Conservation (phyloP, 1,140 invertebrate species). For the Magallana angulata region DNA sequence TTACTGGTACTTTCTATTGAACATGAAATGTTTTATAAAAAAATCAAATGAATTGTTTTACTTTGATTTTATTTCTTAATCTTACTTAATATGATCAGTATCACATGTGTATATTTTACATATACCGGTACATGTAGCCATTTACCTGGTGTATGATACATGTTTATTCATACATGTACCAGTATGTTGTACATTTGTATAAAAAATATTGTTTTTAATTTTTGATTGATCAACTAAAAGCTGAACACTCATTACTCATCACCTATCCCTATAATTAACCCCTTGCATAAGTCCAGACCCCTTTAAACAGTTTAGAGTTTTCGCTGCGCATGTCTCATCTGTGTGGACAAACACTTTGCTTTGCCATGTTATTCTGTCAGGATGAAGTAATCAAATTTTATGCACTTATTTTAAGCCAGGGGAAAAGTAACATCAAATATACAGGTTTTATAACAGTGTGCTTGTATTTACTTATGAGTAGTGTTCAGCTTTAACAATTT, state of each 20-base stretch:
- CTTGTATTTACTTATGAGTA: slow-evolving; percentile 11
- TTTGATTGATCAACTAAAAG: slow-evolving; percentile 14
- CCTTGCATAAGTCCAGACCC: neutral
- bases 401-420: neutral
- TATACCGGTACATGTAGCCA: too few relatives aligned
- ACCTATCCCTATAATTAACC: neutral
- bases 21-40: slow-evolving; percentile 6
- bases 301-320: too few relatives aligned
- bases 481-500: neutral
- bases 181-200: neutral
- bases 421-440: neutral
- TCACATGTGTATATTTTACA: too few relatives aligned
- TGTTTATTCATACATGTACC: neutral
- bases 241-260: slow-evolving; percentile 13
- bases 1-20: neutral
- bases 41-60: neutral
- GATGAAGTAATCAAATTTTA: neutral
- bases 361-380: neutral
- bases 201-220: neutral
- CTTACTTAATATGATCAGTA: too few relatives aligned
- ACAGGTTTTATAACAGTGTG: neutral
- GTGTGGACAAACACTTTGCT: neutral
- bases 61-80: too few relatives aligned
- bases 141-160: too few relatives aligned
- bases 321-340: neutral